A percentile compares a stretch with the other conserved stretches of the same genome.
Conservation (phyloP, 64 coral and sea anemone genomes). For the Actinia tenebrosa region DNA sequence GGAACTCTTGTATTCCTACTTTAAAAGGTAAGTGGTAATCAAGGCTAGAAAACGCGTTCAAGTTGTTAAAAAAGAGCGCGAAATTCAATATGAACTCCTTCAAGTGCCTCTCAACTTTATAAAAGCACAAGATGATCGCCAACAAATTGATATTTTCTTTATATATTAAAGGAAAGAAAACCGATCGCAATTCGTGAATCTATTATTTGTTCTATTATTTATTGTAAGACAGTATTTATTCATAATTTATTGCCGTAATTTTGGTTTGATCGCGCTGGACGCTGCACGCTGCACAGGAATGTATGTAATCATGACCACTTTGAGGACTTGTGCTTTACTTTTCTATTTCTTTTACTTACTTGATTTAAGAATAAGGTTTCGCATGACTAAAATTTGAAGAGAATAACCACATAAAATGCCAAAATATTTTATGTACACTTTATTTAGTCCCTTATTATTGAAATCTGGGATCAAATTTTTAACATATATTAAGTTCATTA, state of each 20-base stretch:
- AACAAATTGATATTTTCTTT: not conserved
- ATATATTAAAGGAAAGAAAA: not conserved
- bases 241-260: not conserved
- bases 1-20: not conserved
- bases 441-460: no score
- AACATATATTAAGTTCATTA: no score
- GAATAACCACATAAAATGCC: no score
- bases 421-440: no score
- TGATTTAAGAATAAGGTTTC: not conserved
- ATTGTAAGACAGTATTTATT: not conserved
- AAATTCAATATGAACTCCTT: slow-evolving; percentile 32
- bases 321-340: not conserved
- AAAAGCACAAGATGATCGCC: not conserved
- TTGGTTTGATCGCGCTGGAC: not conserved
- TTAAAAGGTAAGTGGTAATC: not conserved
- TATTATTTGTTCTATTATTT: not conserved
- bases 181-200: not conserved
- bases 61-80: slow-evolving; percentile 47
- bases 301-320: not conserved
- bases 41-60: not conserved
- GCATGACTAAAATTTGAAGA: no score
- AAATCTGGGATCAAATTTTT: no score
- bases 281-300: not conserved
- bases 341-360: not conserved
- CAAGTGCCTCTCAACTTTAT: not conserved